Evolutionary conservation across 2,113 vertebrate species (phyloP).

Genomic region (Pelmatolapia mariae): DNA sequence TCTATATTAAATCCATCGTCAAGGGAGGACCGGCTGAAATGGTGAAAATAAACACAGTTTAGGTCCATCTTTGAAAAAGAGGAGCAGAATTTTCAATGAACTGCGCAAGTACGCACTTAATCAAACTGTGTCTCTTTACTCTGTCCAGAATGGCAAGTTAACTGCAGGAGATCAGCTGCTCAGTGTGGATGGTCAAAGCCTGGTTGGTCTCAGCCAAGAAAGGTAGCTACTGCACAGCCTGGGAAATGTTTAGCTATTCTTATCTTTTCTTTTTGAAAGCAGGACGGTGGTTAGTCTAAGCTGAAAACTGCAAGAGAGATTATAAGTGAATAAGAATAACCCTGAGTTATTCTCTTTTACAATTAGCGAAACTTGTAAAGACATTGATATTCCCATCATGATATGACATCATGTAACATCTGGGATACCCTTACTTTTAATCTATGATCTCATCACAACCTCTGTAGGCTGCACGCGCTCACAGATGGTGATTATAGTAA

Average conservation of each 20-base stretch:
- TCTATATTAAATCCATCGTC: slow-evolving; percentile 92
- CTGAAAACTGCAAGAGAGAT: not conserved
- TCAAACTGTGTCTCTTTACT: not conserved
- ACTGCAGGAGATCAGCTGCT: slow-evolving; percentile 89
- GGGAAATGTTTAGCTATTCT: not conserved
- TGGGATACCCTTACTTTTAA: not conserved
- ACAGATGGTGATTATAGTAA: not conserved
- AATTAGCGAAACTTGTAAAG: not conserved
- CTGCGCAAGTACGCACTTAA: not conserved
- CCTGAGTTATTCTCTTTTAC: not conserved
- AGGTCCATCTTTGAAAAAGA: not conserved
- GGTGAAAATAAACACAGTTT: slow-evolving; percentile 63
- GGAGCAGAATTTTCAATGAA: not conserved
- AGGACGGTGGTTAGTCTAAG: not conserved
- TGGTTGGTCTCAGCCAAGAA: slow-evolving; percentile 89
- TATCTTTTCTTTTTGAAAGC: not conserved
- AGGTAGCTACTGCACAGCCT: slow-evolving; percentile 68
- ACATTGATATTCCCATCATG: not conserved
- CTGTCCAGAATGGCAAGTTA: slow-evolving; percentile 79
- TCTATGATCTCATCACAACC: not conserved
- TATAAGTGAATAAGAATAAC: not conserved
- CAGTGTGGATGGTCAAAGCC: slow-evolving; percentile 85
- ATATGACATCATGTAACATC: not conserved
- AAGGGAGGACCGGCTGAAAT: slow-evolving; percentile 87
- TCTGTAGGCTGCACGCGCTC: not conserved